These are phyloP conservation scores for Gorsachius magnificus DNA, from an alignment of 2,797 vertebrate genomes.

Conservation along the genomic window DNA sequence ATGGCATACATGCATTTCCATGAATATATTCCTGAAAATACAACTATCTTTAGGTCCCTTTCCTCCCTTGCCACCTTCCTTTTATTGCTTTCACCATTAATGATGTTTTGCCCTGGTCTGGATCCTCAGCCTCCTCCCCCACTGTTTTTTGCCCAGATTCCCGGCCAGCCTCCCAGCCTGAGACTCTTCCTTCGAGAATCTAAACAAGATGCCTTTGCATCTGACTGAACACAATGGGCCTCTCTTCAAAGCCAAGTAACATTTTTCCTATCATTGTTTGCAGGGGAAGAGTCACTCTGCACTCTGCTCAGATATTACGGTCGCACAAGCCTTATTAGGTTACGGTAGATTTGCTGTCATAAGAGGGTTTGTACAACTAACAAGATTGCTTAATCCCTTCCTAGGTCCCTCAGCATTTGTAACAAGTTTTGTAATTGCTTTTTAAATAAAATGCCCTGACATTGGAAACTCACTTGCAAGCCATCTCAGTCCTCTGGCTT, in stretches of 20 bases:
- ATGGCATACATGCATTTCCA: neutral
- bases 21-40: neutral
- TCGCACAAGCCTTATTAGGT: neutral
- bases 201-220: constrained; percentile 61
- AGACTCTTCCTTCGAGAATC: constrained; percentile 31
- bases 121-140: neutral
- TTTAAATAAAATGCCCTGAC: constrained; percentile 57
- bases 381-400: constrained; percentile 51
- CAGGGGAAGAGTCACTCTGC: constrained; percentile 54
- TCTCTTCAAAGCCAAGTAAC: constrained; percentile 55
- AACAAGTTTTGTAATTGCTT: constrained; percentile 49
- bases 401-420: constrained; percentile 32
- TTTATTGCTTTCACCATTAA: neutral
- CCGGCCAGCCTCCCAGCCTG: neutral
- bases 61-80: neutral
- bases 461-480: constrained; percentile 47
- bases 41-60: neutral
- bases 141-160: neutral
- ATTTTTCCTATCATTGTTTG: constrained; percentile 65
- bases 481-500: constrained; percentile 51
- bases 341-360: neutral
- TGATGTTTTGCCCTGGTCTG: neutral
- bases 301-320: neutral
- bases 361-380: neutral
- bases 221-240: constrained; percentile 48